Conservation (phyloP, 2,797 vertebrate species). For the Diplodus puntazzo region DNA sequence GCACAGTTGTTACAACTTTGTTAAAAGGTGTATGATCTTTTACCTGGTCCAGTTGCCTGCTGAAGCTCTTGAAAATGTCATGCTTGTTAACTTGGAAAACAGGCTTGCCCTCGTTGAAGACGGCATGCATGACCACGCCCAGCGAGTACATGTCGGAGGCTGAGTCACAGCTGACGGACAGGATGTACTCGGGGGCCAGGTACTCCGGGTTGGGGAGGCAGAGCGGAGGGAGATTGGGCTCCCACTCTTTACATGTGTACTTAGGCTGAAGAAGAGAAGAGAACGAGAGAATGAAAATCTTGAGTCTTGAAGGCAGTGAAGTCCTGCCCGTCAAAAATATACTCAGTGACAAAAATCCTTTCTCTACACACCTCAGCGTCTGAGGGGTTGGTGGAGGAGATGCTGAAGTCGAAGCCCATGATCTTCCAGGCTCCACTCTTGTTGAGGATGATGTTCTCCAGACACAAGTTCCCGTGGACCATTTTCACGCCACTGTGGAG, state of each 20-base stretch:
- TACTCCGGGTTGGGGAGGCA: slow-evolving; percentile 99
- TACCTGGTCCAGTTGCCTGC: slow-evolving; percentile 97
- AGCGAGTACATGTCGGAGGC: slow-evolving; percentile 99
- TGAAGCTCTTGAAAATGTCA: slow-evolving; percentile 99
- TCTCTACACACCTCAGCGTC: slow-evolving; percentile 89
- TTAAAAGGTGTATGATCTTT: neutral
- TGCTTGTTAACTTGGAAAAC: slow-evolving; percentile 98
- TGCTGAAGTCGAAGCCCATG: slow-evolving; percentile 98
- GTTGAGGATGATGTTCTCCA: slow-evolving; percentile 97
- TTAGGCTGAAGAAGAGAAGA: slow-evolving; percentile 84
- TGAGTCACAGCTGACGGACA: slow-evolving; percentile 97
- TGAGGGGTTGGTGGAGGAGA: slow-evolving; percentile 93
- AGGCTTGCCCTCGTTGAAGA: slow-evolving; percentile 97
- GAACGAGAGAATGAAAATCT: neutral
- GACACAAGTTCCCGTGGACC: slow-evolving; percentile 96
- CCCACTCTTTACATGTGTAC: slow-evolving; percentile 98
- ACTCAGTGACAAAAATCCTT: neutral
- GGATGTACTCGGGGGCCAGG: slow-evolving; percentile 97
- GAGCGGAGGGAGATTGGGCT: slow-evolving; percentile 94
- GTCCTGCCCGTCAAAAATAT: neutral
- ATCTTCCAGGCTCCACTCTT: slow-evolving; percentile 99
- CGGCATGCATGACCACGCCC: slow-evolving; percentile 93
- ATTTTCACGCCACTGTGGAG: slow-evolving; percentile 98
- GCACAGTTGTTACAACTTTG: neutral
- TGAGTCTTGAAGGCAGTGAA: neutral